These are phyloP conservation scores for Eidolon dupreanum DNA, from an alignment of 2,797 vertebrate genomes.

Conservation along the genomic window DNA sequence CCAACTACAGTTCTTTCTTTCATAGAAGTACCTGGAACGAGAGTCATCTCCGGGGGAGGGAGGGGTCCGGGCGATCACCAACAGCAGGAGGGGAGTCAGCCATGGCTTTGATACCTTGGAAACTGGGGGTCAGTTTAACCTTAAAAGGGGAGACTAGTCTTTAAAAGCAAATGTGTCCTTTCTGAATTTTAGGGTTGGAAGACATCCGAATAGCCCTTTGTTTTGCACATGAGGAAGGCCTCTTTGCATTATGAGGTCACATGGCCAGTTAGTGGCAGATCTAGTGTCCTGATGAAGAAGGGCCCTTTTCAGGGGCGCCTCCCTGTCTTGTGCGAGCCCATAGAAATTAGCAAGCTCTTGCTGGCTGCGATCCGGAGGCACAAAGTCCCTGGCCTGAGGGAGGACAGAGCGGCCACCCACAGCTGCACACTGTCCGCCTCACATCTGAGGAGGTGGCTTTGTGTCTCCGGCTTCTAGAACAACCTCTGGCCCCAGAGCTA, in stretches of 20 bases:
- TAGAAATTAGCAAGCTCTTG: not conserved
- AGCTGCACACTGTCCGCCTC: not conserved
- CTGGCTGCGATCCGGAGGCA: not conserved
- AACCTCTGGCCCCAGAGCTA: not conserved
- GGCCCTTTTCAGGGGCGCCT: not conserved
- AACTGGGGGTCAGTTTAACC: not conserved
- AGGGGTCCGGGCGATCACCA: too few species aligned
- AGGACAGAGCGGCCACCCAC: not conserved
- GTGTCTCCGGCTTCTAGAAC: not conserved
- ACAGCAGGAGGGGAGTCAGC: not conserved
- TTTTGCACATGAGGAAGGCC: not conserved
- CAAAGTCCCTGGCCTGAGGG: not conserved
- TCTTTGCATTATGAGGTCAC: not conserved
- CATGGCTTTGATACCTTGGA: not conserved
- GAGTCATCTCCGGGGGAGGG: not conserved
- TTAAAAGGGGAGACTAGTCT: not conserved
- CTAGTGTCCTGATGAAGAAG: not conserved
- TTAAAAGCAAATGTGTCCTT: not conserved
- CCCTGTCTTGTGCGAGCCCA: accelerated
- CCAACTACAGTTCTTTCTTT: not conserved
- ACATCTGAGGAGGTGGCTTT: accelerated
- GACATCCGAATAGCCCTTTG: not conserved
- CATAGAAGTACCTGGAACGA: not conserved
- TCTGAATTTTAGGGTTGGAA: not conserved
- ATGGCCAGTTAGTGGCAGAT: accelerated